A percentile compares a stretch with the other conserved stretches of the same genome.
Evolutionary conservation across 2,888 invertebrate genomes (phyloP).

Genomic region (Galerucella pusilla): DNA sequence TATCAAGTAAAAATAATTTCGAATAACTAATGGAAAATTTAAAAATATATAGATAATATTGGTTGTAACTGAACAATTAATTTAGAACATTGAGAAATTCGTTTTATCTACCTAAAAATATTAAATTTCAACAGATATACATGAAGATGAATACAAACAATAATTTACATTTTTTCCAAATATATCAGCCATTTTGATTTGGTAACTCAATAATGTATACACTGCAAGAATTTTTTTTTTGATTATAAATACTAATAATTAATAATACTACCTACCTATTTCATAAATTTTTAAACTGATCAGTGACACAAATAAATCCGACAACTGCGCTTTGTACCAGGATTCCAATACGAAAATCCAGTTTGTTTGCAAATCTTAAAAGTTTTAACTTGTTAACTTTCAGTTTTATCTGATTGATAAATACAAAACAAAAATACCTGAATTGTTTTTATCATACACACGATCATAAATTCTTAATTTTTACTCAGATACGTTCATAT

Average conservation of each 20-base stretch:
- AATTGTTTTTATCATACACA: background rate
- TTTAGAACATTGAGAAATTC: no score
- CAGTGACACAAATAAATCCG: constrained; percentile 3
- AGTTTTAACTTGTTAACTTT: constrained; percentile 13
- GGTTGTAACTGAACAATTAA: no score
- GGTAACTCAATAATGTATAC: no score
- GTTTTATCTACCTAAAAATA: no score
- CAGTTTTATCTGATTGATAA: constrained; percentile 16
- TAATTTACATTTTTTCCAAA: no score
- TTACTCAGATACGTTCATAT: background rate
- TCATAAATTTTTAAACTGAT: background rate
- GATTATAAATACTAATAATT: background rate
- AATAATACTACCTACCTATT: background rate
- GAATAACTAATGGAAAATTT: no score
- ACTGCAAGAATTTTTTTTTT: background rate
- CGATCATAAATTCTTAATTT: background rate
- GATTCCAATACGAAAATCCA: constrained; percentile 20
- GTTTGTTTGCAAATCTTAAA: constrained; percentile 21
- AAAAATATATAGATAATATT: no score
- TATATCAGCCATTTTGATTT: no score
- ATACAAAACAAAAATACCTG: background rate
- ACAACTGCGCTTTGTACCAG: constrained; percentile 19
- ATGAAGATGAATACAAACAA: no score
- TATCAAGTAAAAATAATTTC: no score
- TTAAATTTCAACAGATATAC: no score